Base-by-base conservation (phyloP, 1,140 invertebrate genomes). In the Linepithema humile region DNA sequence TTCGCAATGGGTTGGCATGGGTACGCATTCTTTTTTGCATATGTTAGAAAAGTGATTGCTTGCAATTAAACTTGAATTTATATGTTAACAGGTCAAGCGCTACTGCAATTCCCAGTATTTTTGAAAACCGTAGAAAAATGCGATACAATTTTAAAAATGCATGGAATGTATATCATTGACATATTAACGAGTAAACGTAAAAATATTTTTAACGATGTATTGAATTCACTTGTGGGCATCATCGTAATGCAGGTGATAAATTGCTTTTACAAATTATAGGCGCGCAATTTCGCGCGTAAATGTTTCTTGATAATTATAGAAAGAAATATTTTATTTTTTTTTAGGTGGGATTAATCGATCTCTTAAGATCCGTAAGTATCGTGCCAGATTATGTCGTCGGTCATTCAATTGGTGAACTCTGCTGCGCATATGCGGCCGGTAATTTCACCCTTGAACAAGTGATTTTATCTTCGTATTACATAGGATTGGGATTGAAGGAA, bases 21-120 rank as follows among this genome's bases (percentile, higher is more conserved):
- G 59, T 62, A 62, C 10, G 17, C 38, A 9, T 20, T 3, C 10
- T 32, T 35, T 62, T 2, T 38, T 62, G 26, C 6, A n/a, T 1
- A 62, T 3, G n/a, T 62, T n/a, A 38, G 0, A 17, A 38, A 62
- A 38, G 10, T 35, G 29, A 38, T n/a, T 23, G 10, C 4, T 55
- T 9, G 15, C 17, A 17, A n/a, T 10, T 62, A 2, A 23, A 23
- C 0, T 26, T 45, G 40, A 43, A 45, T 45, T 45, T 26, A 0
- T 20, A 15, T 15, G n/a, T n/a, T n/a, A n/a, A n/a, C n/a, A 67
- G 64, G 64, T 17, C 40, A 67, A 29, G 64, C 64, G 7, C 35
- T 67, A 45, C 15, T 67, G 23, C 40, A 2, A 48, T 67, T 67
- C 29, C 40, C 64, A 3, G 23, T 15, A 17, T 67, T 98, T 92